Evolutionary conservation across 2,888 invertebrate genomes (phyloP).

Genomic region (Minunthozetes semirufus): DNA sequence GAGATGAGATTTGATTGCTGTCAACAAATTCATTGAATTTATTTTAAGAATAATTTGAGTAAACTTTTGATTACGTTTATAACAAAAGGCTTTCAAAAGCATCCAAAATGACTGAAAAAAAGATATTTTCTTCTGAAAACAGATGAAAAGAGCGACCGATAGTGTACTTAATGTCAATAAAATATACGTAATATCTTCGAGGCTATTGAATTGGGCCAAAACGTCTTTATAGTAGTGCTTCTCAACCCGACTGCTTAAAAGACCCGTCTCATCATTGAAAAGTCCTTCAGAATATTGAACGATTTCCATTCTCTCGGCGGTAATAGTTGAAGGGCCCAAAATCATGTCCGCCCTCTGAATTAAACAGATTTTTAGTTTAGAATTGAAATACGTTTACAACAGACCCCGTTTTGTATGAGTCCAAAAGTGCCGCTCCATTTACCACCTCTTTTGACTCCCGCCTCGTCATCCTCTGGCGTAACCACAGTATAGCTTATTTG

Average conservation of each 20-base stretch:
- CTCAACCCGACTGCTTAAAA: background rate
- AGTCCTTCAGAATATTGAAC: background rate
- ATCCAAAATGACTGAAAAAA: background rate
- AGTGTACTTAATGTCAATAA: background rate
- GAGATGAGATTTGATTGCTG: background rate
- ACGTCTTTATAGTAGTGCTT: background rate
- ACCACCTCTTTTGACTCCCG: background rate
- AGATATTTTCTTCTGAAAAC: background rate
- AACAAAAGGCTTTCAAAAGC: background rate
- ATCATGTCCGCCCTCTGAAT: background rate
- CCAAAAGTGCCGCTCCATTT: background rate
- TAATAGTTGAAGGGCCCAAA: background rate
- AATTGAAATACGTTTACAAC: too few species aligned
- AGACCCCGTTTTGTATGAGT: background rate
- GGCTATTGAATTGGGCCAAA: background rate
- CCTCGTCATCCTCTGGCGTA: background rate
- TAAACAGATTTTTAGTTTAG: too few species aligned
- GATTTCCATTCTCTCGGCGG: background rate
- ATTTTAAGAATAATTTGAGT: background rate
- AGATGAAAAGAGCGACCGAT: background rate
- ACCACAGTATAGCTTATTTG: background rate
- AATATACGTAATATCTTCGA: background rate
- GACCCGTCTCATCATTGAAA: background rate
- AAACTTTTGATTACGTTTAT: background rate
- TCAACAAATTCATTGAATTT: background rate